Evolutionary conservation across 2,888 invertebrate species (phyloP).

Genomic region (Notocelia uddmanniana): DNA sequence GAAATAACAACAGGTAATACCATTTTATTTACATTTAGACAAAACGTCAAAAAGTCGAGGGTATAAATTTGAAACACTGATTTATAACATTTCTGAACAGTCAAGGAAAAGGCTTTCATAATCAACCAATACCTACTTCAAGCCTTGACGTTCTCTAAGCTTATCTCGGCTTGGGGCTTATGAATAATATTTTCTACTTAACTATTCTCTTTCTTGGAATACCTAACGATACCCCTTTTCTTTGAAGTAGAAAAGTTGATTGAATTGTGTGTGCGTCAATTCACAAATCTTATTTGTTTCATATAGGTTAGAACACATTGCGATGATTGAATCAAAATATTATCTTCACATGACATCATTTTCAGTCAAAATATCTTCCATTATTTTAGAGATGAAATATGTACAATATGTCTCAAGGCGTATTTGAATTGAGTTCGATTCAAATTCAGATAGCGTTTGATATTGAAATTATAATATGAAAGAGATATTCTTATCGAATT

Average conservation of each 20-base stretch:
- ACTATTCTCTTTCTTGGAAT: constrained; percentile 34
- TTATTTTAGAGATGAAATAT: neutral
- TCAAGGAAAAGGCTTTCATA: neutral
- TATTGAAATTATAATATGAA: neutral
- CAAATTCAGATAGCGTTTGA: constrained; percentile 5
- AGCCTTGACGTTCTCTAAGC: constrained; percentile 4
- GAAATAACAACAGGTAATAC: neutral
- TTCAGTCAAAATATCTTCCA: neutral
- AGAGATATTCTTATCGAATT: neutral
- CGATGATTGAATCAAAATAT: constrained; percentile 9
- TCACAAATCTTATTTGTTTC: constrained; percentile 41
- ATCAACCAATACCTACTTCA: constrained; percentile 8
- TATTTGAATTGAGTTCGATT: neutral
- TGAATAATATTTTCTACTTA: constrained; percentile 35
- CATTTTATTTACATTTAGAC: neutral
- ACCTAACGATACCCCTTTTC: constrained; percentile 29
- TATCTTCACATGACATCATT: constrained; percentile 13
- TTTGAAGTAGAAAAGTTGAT: constrained; percentile 43
- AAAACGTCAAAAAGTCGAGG: neutral
- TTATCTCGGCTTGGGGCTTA: neutral
- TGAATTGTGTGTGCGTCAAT: constrained; percentile 43
- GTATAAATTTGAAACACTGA: neutral
- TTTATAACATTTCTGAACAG: neutral
- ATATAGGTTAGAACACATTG: constrained; percentile 31
- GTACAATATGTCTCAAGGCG: constrained; percentile 2